A percentile compares a stretch with the other conserved stretches of the same genome.
These are phyloP conservation scores for Mellivora capensis DNA, from an alignment of 2,113 vertebrate species.

Conservation along the genomic window DNA sequence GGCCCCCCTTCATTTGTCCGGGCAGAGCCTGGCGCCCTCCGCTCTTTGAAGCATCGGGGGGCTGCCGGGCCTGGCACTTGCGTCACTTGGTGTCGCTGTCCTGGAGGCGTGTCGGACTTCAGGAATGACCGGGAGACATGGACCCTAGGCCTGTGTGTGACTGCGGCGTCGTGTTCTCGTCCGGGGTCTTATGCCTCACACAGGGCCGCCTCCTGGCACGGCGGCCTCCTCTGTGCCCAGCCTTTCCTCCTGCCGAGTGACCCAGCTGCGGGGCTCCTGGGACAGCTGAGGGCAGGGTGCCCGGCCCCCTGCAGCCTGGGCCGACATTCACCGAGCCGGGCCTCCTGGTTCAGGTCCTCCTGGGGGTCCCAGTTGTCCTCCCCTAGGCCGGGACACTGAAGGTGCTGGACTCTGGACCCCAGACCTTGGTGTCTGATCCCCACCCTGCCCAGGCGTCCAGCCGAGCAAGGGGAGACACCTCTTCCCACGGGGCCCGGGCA, in stretches of 20 bases:
- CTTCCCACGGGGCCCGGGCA: fast-evolving
- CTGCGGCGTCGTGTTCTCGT: not conserved
- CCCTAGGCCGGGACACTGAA: not conserved
- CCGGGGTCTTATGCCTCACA: not conserved
- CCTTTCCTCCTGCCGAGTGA: not conserved
- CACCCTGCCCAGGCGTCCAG: not conserved
- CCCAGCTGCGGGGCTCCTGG: too few species aligned
- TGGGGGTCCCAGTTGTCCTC: not conserved
- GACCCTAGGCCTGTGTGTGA: fast-evolving
- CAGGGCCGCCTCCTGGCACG: not conserved
- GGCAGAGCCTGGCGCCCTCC: slow-evolving; percentile 78
- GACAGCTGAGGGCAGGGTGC: not conserved
- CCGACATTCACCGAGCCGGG: fast-evolving
- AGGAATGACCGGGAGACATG: not conserved
- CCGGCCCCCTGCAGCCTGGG: not conserved
- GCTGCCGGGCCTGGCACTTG: slow-evolving; percentile 81
- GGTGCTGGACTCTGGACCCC: not conserved
- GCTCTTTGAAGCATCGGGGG: slow-evolving; percentile 84
- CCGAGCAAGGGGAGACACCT: not conserved
- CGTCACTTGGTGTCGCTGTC: not conserved
- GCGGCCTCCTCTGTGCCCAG: fast-evolving
- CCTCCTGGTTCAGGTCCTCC: not conserved
- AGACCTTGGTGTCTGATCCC: not conserved
- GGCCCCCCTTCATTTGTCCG: slow-evolving; percentile 83
- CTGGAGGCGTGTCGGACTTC: not conserved